Conservation (phyloP, 1,140 invertebrate genomes). For the Lutraria rhynchaena region DNA sequence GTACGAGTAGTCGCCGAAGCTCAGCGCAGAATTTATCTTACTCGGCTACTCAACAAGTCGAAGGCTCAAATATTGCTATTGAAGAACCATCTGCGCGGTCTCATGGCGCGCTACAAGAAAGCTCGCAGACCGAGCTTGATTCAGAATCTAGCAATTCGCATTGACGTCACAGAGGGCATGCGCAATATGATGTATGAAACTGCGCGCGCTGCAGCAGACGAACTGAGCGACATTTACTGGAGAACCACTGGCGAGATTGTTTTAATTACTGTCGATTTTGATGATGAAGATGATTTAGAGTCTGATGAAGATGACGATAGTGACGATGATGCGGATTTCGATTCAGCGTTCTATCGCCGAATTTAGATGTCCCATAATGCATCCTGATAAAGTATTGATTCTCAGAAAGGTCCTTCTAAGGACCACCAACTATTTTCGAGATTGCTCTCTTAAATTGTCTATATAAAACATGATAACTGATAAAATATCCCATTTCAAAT, state of each 20-base stretch:
- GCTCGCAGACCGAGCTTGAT: conserved; percentile 8
- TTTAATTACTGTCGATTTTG: conserved; percentile 36
- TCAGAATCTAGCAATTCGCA: conserved; percentile 36
- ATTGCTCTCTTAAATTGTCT: neutral
- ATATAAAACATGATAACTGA: too few species aligned
- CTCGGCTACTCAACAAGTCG: conserved; percentile 16
- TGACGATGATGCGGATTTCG: conserved; percentile 31
- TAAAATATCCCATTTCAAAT: too few species aligned
- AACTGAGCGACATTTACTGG: conserved; percentile 44
- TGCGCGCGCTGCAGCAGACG: conserved; percentile 42
- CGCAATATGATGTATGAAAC: conserved; percentile 40
- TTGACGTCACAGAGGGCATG: conserved; percentile 50
- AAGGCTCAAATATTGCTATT: conserved; percentile 40
- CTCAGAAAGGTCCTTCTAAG: conserved; percentile 32
- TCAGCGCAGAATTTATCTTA: conserved; percentile 28
- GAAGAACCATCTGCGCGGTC: conserved; percentile 32
- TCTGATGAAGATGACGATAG: conserved; percentile 38
- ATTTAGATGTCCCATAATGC: neutral
- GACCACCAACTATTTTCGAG: neutral
- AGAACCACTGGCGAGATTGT: conserved; percentile 28
- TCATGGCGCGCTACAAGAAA: conserved; percentile 25
- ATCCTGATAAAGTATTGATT: too few species aligned
- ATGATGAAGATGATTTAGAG: conserved; percentile 37
- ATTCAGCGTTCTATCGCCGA: neutral
- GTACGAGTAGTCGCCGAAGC: conserved; percentile 1